Conservation (phyloP, 2,113 vertebrate species). For the Condylura cristata region DNA sequence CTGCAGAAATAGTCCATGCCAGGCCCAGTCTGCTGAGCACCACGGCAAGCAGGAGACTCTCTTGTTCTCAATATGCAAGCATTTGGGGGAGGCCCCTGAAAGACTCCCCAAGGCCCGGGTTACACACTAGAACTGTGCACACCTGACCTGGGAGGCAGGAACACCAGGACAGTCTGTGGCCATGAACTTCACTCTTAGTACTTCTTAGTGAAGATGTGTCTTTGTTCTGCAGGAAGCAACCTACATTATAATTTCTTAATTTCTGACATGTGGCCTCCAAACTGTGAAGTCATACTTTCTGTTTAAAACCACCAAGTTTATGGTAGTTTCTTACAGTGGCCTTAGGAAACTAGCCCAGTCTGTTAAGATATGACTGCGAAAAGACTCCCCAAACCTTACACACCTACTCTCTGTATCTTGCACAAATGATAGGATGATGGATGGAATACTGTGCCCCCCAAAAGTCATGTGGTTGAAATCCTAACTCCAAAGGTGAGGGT, state of each 20-base stretch:
- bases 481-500: neutral
- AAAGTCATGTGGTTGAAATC: neutral
- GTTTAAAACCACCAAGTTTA: accelerated
- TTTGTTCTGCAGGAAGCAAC: neutral
- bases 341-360: neutral
- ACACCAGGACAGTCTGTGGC: accelerated
- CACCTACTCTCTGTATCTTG: neutral
- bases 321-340: neutral
- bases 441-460: neutral
- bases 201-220: neutral
- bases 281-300: neutral
- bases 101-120: accelerated
- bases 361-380: neutral
- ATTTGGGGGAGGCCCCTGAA: neutral
- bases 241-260: accelerated
- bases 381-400: neutral
- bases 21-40: no score
- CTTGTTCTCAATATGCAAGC: neutral
- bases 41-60: neutral
- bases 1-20: no score
- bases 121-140: neutral
- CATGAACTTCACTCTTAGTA: neutral
- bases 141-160: neutral
- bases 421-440: neutral
- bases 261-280: neutral